These are phyloP conservation scores for Pantelozetes paolii DNA, from an alignment of 2,888 invertebrate species.

Conservation along the genomic window DNA sequence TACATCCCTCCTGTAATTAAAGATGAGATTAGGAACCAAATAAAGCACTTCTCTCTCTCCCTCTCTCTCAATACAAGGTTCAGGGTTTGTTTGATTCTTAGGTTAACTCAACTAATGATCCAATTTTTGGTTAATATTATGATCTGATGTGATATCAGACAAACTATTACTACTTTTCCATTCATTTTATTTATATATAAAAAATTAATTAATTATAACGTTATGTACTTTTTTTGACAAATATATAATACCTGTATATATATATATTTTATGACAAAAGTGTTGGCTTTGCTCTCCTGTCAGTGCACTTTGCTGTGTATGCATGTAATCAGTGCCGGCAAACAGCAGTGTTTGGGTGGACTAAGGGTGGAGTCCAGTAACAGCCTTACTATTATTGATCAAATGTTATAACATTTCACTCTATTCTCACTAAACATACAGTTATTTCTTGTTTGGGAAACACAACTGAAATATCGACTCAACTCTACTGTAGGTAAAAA, in stretches of 20 bases:
- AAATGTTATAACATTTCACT: constrained; percentile 34
- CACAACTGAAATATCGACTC: too few species aligned
- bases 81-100: not conserved
- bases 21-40: constrained; percentile 34
- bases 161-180: constrained; percentile 5
- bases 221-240: constrained; percentile 22
- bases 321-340: constrained; percentile 36
- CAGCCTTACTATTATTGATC: constrained; percentile 38
- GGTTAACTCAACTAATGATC: constrained; percentile 4
- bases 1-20: constrained; percentile 36
- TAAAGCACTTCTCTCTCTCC: not conserved
- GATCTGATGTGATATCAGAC: constrained; percentile 9
- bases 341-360: constrained; percentile 37
- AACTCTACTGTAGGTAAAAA: too few species aligned
- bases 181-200: not conserved
- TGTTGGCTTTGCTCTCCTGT: constrained; percentile 32
- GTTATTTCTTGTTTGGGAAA: too few species aligned
- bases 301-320: constrained; percentile 28
- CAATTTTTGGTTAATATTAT: constrained; percentile 27
- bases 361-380: constrained; percentile 37
- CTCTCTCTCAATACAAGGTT: not conserved
- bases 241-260: not conserved
- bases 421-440: not conserved
- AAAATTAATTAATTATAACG: constrained; percentile 33
- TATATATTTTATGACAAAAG: constrained; percentile 17